Evolutionary conservation across 2,797 vertebrate genomes (phyloP).

Genomic region (Xenopus petersii): DNA sequence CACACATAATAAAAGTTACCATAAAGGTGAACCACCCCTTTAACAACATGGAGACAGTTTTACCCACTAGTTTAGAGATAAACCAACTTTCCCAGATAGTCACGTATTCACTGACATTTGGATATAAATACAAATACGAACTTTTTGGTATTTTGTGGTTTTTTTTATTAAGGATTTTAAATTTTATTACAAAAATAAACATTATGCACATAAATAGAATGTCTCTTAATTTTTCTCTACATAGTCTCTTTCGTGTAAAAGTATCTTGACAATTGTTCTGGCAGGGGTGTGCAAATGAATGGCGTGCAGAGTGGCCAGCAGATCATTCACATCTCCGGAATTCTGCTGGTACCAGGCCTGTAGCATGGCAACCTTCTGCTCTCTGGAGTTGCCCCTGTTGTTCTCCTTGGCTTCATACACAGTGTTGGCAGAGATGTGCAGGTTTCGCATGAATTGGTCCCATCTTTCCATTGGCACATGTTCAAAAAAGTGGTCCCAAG

Average conservation of each 20-base stretch:
- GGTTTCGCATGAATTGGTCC: neutral
- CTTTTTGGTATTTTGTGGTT: neutral
- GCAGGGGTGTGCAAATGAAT: neutral
- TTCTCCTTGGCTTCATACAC: accelerated
- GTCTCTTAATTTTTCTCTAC: neutral
- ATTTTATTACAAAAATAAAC: constrained; percentile 5
- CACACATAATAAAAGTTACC: too few relatives aligned
- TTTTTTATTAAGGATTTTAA: neutral
- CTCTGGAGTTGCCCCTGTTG: accelerated
- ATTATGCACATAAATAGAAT: too few relatives aligned
- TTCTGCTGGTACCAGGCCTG: constrained; percentile 12
- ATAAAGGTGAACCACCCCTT: too few relatives aligned
- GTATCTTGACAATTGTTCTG: neutral
- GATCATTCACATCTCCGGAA: neutral
- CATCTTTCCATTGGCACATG: accelerated
- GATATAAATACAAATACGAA: too few relatives aligned
- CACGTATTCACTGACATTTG: too few relatives aligned
- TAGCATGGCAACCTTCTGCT: constrained; percentile 48
- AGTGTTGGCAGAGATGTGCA: constrained; percentile 41
- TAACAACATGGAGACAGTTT: too few relatives aligned
- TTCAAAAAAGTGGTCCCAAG: accelerated
- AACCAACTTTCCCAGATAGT: too few relatives aligned
- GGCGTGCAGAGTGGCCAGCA: constrained; percentile 41
- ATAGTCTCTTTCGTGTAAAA: neutral
- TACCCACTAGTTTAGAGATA: too few relatives aligned